These are phyloP conservation scores for Oryzaephilus surinamensis DNA, from an alignment of 1,140 invertebrate species.

Conservation along the genomic window DNA sequence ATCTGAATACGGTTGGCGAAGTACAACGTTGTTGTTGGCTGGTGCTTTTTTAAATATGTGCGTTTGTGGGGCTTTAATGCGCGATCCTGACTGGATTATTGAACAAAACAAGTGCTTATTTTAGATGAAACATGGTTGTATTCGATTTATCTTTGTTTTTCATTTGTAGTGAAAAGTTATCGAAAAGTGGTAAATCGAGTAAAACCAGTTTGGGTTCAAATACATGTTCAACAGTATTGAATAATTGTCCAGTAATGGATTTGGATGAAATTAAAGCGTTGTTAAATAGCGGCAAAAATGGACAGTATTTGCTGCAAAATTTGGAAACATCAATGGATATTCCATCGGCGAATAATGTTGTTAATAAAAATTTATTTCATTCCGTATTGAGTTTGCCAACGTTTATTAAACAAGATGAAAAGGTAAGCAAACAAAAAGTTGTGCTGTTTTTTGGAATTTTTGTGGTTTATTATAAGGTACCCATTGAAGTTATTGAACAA, in stretches of 20 bases:
- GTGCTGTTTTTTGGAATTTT: conserved; percentile 1
- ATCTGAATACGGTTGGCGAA: conserved; percentile 73
- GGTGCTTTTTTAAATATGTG: conserved; percentile 60
- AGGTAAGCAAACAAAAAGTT: conserved; percentile 42
- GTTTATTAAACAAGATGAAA: conserved; percentile 56
- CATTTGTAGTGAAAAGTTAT: background rate
- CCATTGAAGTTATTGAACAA: conserved; percentile 52
- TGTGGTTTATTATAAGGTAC: conserved; percentile 41
- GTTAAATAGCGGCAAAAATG: conserved; percentile 50
- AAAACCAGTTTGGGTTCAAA: conserved; percentile 34
- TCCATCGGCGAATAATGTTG: conserved; percentile 23
- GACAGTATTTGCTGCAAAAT: conserved; percentile 54
- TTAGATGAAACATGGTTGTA: too few relatives aligned
- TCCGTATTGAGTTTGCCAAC: conserved; percentile 67
- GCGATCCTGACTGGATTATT: conserved; percentile 67
- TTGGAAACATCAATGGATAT: conserved; percentile 45
- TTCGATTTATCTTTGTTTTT: too few relatives aligned
- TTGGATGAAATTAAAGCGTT: conserved; percentile 54
- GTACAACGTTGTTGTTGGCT: conserved; percentile 64
- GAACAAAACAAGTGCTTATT: conserved; percentile 43
- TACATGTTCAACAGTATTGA: conserved; percentile 36
- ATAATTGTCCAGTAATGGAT: conserved; percentile 10
- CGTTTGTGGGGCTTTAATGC: conserved; percentile 79
- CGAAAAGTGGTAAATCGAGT: conserved; percentile 21
- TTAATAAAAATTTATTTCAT: conserved; percentile 29